These are phyloP conservation scores for Synanthedon tipuliformis DNA, from an alignment of 2,888 invertebrate genomes.

Conservation along the genomic window DNA sequence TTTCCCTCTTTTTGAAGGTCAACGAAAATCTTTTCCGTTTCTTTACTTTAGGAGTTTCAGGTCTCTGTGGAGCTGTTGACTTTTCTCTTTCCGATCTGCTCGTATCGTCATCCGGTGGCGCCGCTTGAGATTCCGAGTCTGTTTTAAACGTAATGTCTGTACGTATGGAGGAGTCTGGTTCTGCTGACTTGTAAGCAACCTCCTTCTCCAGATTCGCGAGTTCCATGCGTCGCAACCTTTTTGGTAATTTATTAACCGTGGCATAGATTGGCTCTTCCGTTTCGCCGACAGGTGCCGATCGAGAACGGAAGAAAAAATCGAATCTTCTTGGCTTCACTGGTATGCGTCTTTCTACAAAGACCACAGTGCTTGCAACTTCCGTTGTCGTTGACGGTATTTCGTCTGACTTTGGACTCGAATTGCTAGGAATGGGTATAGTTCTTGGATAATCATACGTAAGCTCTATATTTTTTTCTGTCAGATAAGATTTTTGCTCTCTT, in stretches of 20 bases:
- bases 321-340: conserved; percentile 59
- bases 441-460: conserved; percentile 62
- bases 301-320: conserved; percentile 60
- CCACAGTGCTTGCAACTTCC: conserved; percentile 64
- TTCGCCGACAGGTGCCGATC: conserved; percentile 64
- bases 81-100: conserved; percentile 60
- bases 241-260: conserved; percentile 63
- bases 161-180: conserved; percentile 51
- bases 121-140: conserved; percentile 50
- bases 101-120: conserved; percentile 55
- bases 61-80: conserved; percentile 44
- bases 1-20: conserved; percentile 58
- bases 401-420: conserved; percentile 41
- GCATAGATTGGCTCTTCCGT: conserved; percentile 65
- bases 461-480: conserved; percentile 66
- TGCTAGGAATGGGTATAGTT: conserved; percentile 44
- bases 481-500: conserved; percentile 45
- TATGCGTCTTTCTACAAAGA: conserved; percentile 61
- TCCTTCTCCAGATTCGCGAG: conserved; percentile 61
- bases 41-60: conserved; percentile 57
- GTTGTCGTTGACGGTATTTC: conserved; percentile 48
- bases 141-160: conserved; percentile 56
- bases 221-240: conserved; percentile 59
- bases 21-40: conserved; percentile 59
- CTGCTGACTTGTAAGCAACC: conserved; percentile 52